Conservation (phyloP, 2,888 invertebrate genomes). For the Tetrapedia diversipes region DNA sequence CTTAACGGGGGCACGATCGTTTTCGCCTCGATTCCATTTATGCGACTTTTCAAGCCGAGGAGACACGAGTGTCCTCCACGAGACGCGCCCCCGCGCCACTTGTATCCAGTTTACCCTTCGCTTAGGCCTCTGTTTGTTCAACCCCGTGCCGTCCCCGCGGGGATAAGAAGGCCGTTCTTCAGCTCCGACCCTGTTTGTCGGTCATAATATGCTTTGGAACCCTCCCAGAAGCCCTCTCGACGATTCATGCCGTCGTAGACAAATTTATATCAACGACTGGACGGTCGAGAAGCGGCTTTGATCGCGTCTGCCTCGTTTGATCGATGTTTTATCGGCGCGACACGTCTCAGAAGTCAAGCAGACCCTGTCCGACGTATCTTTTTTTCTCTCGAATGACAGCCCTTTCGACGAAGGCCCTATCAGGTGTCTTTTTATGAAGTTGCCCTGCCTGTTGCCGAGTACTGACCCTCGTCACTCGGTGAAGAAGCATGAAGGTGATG, state of each 20-base stretch:
- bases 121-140: constrained; percentile 54
- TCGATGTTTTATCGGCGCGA: constrained; percentile 46
- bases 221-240: constrained; percentile 11
- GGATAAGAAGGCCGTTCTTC: constrained; percentile 28
- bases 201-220: constrained; percentile 58
- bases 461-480: constrained; percentile 21
- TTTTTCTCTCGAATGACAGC: not conserved
- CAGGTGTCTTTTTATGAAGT: constrained; percentile 26
- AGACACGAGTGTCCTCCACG: constrained; percentile 10
- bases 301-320: constrained; percentile 24
- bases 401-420: not conserved
- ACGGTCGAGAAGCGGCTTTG: constrained; percentile 13
- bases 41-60: constrained; percentile 39
- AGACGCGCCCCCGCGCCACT: constrained; percentile 23
- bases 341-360: not conserved
- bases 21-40: constrained; percentile 21
- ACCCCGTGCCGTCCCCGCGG: constrained; percentile 21
- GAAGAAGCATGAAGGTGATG: not conserved
- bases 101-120: constrained; percentile 51
- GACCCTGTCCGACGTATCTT: not conserved
- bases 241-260: constrained; percentile 35
- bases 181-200: constrained; percentile 54
- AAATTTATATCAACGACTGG: constrained; percentile 40
- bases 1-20: not conserved
- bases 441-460: constrained; percentile 4